Base-by-base conservation (phyloP, 2,888 invertebrate genomes). In the Griposia aprilina region DNA sequence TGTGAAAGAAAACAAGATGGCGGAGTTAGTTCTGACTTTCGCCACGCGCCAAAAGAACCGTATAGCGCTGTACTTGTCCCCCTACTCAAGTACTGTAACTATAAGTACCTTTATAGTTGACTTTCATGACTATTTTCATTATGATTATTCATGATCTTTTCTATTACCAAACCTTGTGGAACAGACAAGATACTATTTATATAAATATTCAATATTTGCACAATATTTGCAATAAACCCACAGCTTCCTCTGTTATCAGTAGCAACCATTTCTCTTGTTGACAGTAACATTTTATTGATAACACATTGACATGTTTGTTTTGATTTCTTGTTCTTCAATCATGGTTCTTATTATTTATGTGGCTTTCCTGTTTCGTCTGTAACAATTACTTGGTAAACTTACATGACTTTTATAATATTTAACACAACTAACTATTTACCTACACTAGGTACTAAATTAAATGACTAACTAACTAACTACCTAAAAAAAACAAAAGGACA, bases 91-190 rank as follows among this genome's bases (percentile, higher is more conserved):
- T 6, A 41, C 41, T 41, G 41, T 57, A 30, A 70, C 45, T 17
- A 2, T 59, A 41, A 1, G 36, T 41, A 30, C 41, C 41, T 41
- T 4, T 5, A 41, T 41, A 41, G 41, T 23, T 26, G 48, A 78
- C 62, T 62, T 67, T 79, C 36, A 67, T 11, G 7, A n/a, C 80
- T 68, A 80, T 77, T 77, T 77, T 8, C 68, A 80, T 60, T 7
- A 6, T 41, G 41, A 41, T 7, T 41, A 41, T 41, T 41, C 13
- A 10, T 20, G 52, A 36, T 30, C 50, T 70, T 80, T 60, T 23
- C 59, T 50, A 60, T 41, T 60, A 45, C n/a, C 11, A 60, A 70
- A 80, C 71, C 71, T 78, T 81, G 55, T 15, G 26, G 48, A 50
- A 26, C 15, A 68, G 15, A 60, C 62, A 41, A 50, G 8, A 50